phyloP scores from a whole-genome alignment of 1,140 invertebrate species.

The Oscheius sp. region DNA sequence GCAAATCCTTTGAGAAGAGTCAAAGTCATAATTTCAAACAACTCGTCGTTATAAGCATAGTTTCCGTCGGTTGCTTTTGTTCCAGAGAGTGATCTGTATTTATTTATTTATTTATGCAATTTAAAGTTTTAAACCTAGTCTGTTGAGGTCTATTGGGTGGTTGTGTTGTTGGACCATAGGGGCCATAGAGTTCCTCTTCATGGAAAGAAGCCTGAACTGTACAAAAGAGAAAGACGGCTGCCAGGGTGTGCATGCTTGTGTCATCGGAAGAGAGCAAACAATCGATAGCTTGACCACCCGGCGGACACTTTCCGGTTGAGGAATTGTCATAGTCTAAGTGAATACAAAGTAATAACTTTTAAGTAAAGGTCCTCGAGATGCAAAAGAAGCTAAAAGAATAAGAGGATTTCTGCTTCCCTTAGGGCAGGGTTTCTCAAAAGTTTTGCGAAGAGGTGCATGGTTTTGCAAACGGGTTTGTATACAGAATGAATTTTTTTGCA shows the following conservation, averaged over 20 bases:
- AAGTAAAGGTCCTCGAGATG: no score
- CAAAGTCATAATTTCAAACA: constrained; percentile 51
- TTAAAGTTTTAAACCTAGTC: not conserved
- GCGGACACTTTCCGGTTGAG: no score
- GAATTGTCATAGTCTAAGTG: no score
- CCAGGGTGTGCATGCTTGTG: not conserved
- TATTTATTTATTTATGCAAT: not conserved
- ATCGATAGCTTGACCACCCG: not conserved
- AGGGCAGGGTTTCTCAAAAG: no score
- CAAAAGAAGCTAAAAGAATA: no score
- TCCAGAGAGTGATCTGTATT: constrained; percentile 47
- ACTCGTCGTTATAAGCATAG: constrained; percentile 45
- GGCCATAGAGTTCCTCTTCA: constrained; percentile 7
- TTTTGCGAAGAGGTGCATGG: no score
- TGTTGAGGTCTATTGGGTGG: not conserved
- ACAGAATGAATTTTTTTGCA: no score
- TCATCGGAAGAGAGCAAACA: constrained; percentile 7
- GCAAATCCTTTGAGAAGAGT: constrained; percentile 55
- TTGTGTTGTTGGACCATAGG: not conserved
- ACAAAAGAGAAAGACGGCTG: not conserved
- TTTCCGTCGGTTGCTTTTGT: constrained; percentile 49
- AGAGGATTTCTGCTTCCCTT: no score
- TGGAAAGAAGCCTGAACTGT: not conserved
- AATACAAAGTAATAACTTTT: no score
- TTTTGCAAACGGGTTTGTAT: no score